A percentile compares a stretch with the other conserved stretches of the same genome.
These are phyloP conservation scores for Vanessa cardui DNA, from an alignment of 2,888 invertebrate species.

Conservation along the genomic window DNA sequence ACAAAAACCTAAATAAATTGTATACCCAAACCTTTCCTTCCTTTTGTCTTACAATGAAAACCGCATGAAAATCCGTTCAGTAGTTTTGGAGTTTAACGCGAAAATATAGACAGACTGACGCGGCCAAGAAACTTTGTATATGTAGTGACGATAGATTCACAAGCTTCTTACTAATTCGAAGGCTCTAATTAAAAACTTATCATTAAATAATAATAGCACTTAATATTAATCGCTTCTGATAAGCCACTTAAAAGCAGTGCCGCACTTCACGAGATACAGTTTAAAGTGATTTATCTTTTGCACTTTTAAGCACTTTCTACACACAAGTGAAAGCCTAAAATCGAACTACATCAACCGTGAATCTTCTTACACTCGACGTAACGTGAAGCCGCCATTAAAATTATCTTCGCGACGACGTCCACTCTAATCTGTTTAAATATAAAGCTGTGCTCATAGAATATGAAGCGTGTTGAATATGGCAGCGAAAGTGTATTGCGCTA, in stretches of 20 bases:
- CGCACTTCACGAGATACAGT: slow-evolving; percentile 21
- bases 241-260: slow-evolving; percentile 26
- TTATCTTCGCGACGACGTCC: slow-evolving; percentile 61
- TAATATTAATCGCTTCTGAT: slow-evolving; percentile 23
- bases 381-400: slow-evolving; percentile 69
- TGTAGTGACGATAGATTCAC: background rate
- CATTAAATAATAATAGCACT: slow-evolving; percentile 16
- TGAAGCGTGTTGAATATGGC: slow-evolving; percentile 8
- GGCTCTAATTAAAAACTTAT: slow-evolving; percentile 15
- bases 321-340: slow-evolving; percentile 60
- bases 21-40: too few species aligned
- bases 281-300: slow-evolving; percentile 34
- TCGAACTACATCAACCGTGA: slow-evolving; percentile 50
- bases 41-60: too few species aligned
- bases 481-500: background rate
- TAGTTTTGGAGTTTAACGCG: too few species aligned
- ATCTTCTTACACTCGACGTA: slow-evolving; percentile 54
- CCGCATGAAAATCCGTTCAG: too few species aligned
- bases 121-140: too few species aligned
- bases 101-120: too few species aligned
- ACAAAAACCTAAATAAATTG: too few species aligned
- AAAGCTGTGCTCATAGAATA: slow-evolving; percentile 28
- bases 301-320: slow-evolving; percentile 44
- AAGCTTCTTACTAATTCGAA: background rate
- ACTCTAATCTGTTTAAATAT: slow-evolving; percentile 66